Conservation (phyloP, 2,113 vertebrate species). For the Phocoena phocoena region DNA sequence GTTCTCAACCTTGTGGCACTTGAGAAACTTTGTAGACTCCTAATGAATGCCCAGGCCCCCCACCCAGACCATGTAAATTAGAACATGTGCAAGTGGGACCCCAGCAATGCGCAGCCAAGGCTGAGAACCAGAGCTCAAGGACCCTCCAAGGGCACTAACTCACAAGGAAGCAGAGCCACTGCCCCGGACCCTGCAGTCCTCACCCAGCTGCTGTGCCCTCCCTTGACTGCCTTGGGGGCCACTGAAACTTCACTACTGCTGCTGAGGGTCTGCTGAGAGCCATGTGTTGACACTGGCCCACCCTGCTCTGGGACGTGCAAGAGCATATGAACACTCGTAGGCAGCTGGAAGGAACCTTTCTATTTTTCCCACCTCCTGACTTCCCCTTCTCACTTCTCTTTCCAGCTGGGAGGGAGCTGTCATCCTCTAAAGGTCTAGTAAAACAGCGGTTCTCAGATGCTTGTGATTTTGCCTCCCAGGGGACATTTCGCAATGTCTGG, state of each 20-base stretch:
- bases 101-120: not conserved
- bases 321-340: not conserved
- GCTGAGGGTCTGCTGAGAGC: not conserved
- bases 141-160: not conserved
- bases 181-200: not conserved
- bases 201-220: not conserved
- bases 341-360: not conserved
- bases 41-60: fast-evolving
- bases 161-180: not conserved
- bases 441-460: not conserved
- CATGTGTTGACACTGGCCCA: fast-evolving
- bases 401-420: not conserved
- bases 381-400: not conserved
- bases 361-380: not conserved
- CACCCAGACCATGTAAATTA: not conserved
- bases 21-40: not conserved
- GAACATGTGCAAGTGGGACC: not conserved
- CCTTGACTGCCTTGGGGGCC: not conserved
- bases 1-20: not conserved
- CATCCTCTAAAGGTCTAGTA: not conserved
- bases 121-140: not conserved
- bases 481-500: not conserved
- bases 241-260: not conserved
- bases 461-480: not conserved
- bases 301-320: not conserved